Evolutionary conservation across 2,113 vertebrate species (phyloP).

Genomic region (Gasterosteus nipponicus): DNA sequence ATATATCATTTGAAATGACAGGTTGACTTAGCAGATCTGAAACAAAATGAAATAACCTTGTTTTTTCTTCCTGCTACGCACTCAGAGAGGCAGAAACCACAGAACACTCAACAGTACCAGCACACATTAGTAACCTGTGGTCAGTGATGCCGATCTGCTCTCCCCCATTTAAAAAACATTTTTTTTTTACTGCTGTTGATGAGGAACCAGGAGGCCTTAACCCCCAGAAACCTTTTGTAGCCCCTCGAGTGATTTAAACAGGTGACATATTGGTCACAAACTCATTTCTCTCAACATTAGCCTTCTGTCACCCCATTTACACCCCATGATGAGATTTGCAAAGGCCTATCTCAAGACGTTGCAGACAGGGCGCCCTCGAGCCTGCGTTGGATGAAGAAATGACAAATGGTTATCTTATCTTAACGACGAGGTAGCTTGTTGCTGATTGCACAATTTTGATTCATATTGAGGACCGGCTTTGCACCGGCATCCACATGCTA

Average conservation of each 20-base stretch:
- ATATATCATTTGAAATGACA: no score
- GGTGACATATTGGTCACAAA: slow-evolving; percentile 45
- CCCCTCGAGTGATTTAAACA: slow-evolving; percentile 44
- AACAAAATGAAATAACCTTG: not conserved
- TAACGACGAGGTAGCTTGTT: not conserved
- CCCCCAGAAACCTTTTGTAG: slow-evolving; percentile 15
- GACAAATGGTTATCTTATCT: not conserved
- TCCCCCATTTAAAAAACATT: not conserved
- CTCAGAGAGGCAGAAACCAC: not conserved
- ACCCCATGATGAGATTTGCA: slow-evolving; percentile 45
- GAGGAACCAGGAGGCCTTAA: slow-evolving; percentile 22
- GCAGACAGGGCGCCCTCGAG: slow-evolving; percentile 4
- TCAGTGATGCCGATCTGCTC: slow-evolving; percentile 23
- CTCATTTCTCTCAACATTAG: slow-evolving; percentile 48
- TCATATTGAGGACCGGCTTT: not conserved
- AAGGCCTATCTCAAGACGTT: slow-evolving; percentile 44
- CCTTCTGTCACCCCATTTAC: slow-evolving; percentile 49
- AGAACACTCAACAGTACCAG: slow-evolving; percentile 1
- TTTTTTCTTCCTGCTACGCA: not conserved
- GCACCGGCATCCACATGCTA: not conserved
- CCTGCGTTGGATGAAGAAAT: not conserved
- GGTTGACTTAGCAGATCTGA: not conserved
- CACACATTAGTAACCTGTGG: slow-evolving; percentile 23
- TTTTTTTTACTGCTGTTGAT: slow-evolving; percentile 37
- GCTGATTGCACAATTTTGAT: not conserved